Base-by-base conservation (phyloP, 2,797 vertebrate species). In the Falco naumanni region DNA sequence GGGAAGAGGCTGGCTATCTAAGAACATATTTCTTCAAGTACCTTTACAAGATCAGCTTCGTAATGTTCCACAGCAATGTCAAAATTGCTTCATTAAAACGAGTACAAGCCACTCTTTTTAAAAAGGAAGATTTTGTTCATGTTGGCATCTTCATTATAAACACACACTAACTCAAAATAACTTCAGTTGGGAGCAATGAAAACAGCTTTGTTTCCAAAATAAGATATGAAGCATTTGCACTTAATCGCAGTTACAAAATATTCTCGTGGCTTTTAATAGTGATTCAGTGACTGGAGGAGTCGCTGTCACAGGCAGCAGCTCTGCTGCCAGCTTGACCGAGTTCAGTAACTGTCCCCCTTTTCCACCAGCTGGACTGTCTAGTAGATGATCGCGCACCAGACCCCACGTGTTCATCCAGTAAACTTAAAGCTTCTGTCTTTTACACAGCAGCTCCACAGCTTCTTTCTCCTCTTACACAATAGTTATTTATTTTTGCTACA, bases 201-300 rank as follows among this genome's bases (percentile, higher is more conserved):
- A 95, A 90, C 72, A 91, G 51, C 70, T 81, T 95, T 94, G 85
- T 89, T 95, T 93, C 91, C 65, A 87, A 93, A 96, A 92, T 56
- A 84, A 93, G 76, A 86, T 29, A 69, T 1, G 47, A 95, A 95
- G 29, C 39, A 66, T 94, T 89, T 82, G 89, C 22, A 20, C 71
- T 91, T 94, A 88, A 94, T 94, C 66, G 83, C 84, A 94, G 85
- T 86, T 91, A 88, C 79, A 86, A 72, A 90, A 68, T 43, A 85
- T 87, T 91, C 80, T 84, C 5, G 6, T 69, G 82, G 51, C 63
- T 92, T 93, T 92, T 81, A 71, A 64, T 33, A 77, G 53, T 61
- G 72, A 75, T 51, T 89, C 20, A 65, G 80, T 3, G 10, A 54
- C 29, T 39, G 56, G 33, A 51, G 43, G 39, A 54, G 28, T 20